Conservation (phyloP, 1,140 invertebrate genomes). For the Aphelinus certus region DNA sequence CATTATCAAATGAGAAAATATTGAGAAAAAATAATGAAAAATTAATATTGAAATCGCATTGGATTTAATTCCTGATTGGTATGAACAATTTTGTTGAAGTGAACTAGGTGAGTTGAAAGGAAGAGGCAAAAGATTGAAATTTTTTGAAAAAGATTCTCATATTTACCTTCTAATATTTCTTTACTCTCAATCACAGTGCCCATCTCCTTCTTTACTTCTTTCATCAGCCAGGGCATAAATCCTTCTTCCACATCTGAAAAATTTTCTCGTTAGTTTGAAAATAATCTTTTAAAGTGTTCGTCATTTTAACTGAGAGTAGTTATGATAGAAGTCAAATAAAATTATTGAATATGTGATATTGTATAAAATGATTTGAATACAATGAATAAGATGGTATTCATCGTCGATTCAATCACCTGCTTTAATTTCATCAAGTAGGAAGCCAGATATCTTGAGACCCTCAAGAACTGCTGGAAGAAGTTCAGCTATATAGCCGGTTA, state of each 20-base stretch:
- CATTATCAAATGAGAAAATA: too few relatives aligned
- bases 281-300: too few relatives aligned
- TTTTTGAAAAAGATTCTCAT: background rate
- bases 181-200: conserved; percentile 81
- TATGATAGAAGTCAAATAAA: too few relatives aligned
- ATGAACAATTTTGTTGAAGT: too few relatives aligned
- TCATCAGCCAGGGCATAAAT: conserved; percentile 89
- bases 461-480: conserved; percentile 85
- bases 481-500: conserved; percentile 85
- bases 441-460: conserved; percentile 79
- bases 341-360: too few relatives aligned
- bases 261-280: background rate
- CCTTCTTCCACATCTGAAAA: conserved; percentile 77
- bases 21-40: too few relatives aligned
- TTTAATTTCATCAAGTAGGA: conserved; percentile 77
- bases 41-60: too few relatives aligned
- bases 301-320: too few relatives aligned
- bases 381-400: too few relatives aligned
- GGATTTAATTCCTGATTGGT: too few relatives aligned
- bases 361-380: too few relatives aligned
- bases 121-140: background rate
- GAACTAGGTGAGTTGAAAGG: too few relatives aligned
- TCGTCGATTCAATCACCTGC: conserved; percentile 63
- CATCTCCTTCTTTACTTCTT: conserved; percentile 82
- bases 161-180: conserved; percentile 77